Evolutionary conservation across 2,888 invertebrate genomes (phyloP), one percentile per base, ranked within the genome.

Genomic region (Anorthoa munda): DNA sequence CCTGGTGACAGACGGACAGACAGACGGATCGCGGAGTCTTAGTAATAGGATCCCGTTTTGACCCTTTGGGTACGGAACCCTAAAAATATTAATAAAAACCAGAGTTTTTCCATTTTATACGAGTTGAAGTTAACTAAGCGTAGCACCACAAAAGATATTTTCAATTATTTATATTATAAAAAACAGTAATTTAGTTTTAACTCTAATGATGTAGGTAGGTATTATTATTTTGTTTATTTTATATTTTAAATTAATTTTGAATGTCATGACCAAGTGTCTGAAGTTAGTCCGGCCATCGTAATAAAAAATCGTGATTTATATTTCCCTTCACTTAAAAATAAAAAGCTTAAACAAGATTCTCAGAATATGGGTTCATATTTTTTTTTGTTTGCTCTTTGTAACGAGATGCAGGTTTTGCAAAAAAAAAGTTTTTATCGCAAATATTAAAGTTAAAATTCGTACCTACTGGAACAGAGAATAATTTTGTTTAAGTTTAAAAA

Each of bases 271-370:
- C 72, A 78, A 74, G 78, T 78, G 67, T 80, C 79, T 75, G 67
- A 79, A 78, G 77, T 83, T 78, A 70, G 69, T 55, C 60, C 80
- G 79, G 51, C 78, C 78, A 70, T 61, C 12, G 76, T 76, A 81
- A 85, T 87, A 89, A 88, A 89, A 88, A 86, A 77, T 79, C 76
- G 51, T 83, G 83, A 88, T 84, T 83, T 88, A 88, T 88, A 86
- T 79, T 82, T 80, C 84, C 89, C 87, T 86, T 89, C 84, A 83
- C 86, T 85, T 78, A 71, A 78, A 85, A 83, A 75, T 76, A 84
- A 84, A 81, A 82, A 73, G 63, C 56, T 65, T 21, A 77, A 71
- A 70, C 75, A 50, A 59, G 77, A 72, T 87, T 87, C 87, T 79
- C 78, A 48, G 86, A 82, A 77, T 82, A 76, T 67, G 77, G 82